Evolutionary conservation across 1,140 invertebrate species (phyloP).

Genomic region (Lasioglossum albipes): DNA sequence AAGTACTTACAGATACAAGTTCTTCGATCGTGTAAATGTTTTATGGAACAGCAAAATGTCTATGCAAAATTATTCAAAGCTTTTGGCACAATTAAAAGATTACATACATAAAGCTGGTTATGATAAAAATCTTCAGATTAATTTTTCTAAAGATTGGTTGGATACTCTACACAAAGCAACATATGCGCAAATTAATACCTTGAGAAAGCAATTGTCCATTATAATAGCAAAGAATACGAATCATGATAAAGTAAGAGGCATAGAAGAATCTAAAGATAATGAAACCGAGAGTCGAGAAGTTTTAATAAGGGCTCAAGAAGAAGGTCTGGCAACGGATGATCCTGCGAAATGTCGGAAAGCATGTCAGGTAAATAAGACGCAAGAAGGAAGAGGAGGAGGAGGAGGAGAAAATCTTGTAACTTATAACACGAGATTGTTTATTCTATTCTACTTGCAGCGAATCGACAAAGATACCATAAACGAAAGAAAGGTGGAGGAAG

Average conservation of each 20-base stretch:
- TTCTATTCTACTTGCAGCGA: not conserved
- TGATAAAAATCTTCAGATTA: conserved; percentile 78
- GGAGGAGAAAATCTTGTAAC: not conserved
- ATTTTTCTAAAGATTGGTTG: conserved; percentile 81
- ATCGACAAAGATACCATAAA: not conserved
- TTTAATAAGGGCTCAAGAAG: conserved; percentile 35
- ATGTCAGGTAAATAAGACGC: not conserved
- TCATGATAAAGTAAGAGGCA: not conserved
- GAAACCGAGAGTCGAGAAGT: conserved; percentile 21
- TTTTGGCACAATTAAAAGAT: conserved; percentile 78
- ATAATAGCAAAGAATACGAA: conserved; percentile 22
- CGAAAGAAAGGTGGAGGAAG: conserved; percentile 22
- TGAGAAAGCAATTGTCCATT: conserved; percentile 75
- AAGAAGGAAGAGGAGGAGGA: not conserved
- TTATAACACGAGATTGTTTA: not conserved
- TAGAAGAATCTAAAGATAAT: not conserved
- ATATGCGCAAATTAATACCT: conserved; percentile 67
- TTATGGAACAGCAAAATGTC: conserved; percentile 74
- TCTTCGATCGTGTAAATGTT: conserved; percentile 53
- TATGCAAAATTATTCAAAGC: conserved; percentile 79
- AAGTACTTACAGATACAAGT: conserved; percentile 66
- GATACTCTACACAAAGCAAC: conserved; percentile 78
- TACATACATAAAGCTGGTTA: conserved; percentile 78
- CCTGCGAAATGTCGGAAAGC: conserved; percentile 7
- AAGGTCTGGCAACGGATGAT: conserved; percentile 7